phyloP scores from a whole-genome alignment of 2,797 vertebrate species.

The Pangasius sanitwongsei region DNA sequence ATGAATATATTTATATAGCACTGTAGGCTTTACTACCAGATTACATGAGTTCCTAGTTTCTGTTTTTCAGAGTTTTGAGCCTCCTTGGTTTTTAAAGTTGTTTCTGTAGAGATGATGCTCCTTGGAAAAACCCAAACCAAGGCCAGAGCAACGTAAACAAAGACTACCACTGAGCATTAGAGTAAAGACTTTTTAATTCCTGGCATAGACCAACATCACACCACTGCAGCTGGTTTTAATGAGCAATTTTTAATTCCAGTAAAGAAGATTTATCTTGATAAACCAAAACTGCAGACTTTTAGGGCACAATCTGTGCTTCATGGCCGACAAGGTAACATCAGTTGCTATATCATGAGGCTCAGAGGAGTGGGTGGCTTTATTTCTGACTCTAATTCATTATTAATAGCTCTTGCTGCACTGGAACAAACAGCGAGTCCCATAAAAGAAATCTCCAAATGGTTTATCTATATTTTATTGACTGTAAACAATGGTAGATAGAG shows the following conservation, averaged over 20 bases:
- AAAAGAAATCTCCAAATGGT: slow-evolving; percentile 20
- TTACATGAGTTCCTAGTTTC: background rate
- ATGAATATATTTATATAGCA: background rate
- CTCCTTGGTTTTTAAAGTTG: background rate
- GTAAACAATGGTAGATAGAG: background rate
- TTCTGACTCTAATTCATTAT: slow-evolving; percentile 36
- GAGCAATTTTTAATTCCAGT: background rate
- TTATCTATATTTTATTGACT: slow-evolving; percentile 28
- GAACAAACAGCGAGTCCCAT: slow-evolving; percentile 14
- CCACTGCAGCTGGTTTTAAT: too few species aligned
- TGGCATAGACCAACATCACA: background rate
- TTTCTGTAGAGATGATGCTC: background rate
- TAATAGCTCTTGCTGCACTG: slow-evolving; percentile 21
- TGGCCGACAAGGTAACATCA: background rate
- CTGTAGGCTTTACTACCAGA: background rate
- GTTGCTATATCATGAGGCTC: background rate
- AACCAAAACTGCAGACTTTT: slow-evolving; percentile 11
- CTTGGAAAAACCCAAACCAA: background rate
- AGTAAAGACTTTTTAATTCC: background rate
- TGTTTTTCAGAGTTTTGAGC: background rate
- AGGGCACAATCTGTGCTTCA: slow-evolving; percentile 11
- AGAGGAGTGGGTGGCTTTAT: slow-evolving; percentile 23
- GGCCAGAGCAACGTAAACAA: background rate
- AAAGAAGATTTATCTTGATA: background rate
- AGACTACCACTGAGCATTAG: background rate